These are phyloP conservation scores for Pristionchus entomophagus DNA, from an alignment of 2,888 invertebrate genomes.

Conservation along the genomic window DNA sequence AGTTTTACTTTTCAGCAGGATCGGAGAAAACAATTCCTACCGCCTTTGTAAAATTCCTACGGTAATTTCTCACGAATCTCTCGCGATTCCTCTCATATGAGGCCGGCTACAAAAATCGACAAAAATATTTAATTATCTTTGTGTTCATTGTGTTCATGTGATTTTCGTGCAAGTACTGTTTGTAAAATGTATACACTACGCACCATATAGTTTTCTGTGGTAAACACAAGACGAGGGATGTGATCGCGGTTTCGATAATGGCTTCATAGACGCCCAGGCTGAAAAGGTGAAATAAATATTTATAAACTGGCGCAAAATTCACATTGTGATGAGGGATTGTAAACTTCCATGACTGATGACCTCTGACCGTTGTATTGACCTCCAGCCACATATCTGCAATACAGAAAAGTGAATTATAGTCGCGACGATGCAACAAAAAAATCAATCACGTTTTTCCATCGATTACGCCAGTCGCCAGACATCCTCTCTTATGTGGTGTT, in stretches of 20 bases:
- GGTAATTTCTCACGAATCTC: too few relatives aligned
- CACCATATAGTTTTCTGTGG: not conserved
- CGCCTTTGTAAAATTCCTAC: too few relatives aligned
- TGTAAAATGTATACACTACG: not conserved
- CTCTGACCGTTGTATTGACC: not conserved
- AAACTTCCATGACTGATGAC: not conserved
- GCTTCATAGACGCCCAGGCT: not conserved
- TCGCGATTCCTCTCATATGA: too few relatives aligned
- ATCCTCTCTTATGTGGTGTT: too few relatives aligned
- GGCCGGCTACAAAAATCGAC: too few relatives aligned
- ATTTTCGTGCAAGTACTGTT: too few relatives aligned
- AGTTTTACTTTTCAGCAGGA: too few relatives aligned
- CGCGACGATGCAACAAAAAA: not conserved
- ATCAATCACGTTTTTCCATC: not conserved
- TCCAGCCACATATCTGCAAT: not conserved
- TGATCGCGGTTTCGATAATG: not conserved
- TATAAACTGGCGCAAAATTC: rapidly evolving
- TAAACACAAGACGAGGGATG: not conserved
- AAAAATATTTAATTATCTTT: too few relatives aligned
- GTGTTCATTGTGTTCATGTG: too few relatives aligned
- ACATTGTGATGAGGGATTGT: not conserved
- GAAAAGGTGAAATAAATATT: not conserved
- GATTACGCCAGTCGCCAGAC: not conserved
- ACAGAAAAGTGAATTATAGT: not conserved
- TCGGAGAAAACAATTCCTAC: too few relatives aligned